phyloP scores from a whole-genome alignment of 2,888 invertebrate species.

The Xestia c-nigrum region DNA sequence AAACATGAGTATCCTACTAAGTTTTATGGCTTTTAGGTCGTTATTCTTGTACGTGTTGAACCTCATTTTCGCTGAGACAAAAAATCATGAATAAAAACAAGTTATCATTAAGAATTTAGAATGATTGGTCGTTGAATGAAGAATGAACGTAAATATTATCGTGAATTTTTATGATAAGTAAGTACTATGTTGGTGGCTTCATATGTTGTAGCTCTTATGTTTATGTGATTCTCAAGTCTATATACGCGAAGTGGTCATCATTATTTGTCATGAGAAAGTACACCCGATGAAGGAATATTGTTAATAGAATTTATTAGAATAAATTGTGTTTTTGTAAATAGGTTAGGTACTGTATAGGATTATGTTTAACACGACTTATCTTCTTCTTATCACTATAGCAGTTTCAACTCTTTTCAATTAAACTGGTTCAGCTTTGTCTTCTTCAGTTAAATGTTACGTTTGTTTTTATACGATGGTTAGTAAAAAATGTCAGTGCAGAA shows the following conservation, averaged over 20 bases:
- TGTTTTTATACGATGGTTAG: not conserved
- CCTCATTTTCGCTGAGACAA: conserved; percentile 4
- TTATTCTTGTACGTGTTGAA: conserved; percentile 1
- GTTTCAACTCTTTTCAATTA: not conserved
- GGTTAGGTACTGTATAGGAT: not conserved
- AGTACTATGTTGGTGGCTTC: not conserved
- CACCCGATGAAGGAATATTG: not conserved
- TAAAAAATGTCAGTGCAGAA: not conserved
- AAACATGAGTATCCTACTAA: not conserved
- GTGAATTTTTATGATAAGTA: conserved; percentile 7
- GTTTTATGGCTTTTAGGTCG: not conserved
- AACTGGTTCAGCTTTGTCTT: not conserved
- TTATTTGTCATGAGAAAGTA: not conserved
- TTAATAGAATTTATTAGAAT: not conserved
- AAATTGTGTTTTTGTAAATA: not conserved
- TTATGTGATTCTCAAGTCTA: not conserved
- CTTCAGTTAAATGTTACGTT: not conserved
- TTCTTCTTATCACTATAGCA: not conserved
- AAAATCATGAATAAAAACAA: conserved; percentile 4
- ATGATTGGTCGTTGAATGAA: conserved; percentile 25
- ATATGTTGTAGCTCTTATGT: not conserved
- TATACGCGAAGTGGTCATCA: not conserved
- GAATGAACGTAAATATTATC: conserved; percentile 16
- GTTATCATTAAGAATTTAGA: conserved; percentile 18
- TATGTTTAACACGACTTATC: not conserved